Base-by-base conservation (phyloP, 2,113 vertebrate species). In the Myotis yumanensis region DNA sequence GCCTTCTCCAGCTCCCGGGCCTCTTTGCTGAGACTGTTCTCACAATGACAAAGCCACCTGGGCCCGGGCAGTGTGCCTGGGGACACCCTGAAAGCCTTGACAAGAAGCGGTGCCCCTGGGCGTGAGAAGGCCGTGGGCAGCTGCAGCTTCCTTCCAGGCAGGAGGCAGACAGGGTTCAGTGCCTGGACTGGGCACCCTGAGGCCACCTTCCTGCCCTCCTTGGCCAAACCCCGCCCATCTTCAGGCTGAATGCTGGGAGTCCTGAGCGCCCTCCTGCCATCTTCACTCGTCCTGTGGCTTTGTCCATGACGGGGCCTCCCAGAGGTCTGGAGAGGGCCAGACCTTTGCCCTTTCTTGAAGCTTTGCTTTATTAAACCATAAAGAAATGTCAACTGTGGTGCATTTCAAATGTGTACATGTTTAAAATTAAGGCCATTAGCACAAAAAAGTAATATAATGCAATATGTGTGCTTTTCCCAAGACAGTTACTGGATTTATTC, bases 401-500 rank as follows among this genome's bases (percentile, higher is more conserved):
- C 73, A n/a, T 80, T 92, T 84, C 76, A 73, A 92, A 84, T 68
- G 51, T 37, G 52, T 81, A 32, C 18, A 2, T 77, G 23, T 94
- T 72, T 71, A 72, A 94, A 93, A 90, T 81, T 76, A 83, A 92
- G 35, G 69, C 59, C 69, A 90, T 95, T 93, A 52, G n/a, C n/a
- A 59, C 23, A 22, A 46, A n/a, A 93, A 86, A 43, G 57, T 32
- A 86, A 62, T 37, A 28, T 22, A 18, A 76, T 68, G 40, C 52
- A 37, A 77, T 83, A n/a, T 35, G 35, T 52, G 20, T 48, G 57
- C 40, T 92, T 90, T 96, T 71, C 37, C 86, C 35, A 11, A 83
- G 69, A 75, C 20, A 40, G 23, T 86, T 73, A 35, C 14, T 54
- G 69, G 46, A 90, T 82, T 37, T 48, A 88, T 91, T 85, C 48